Evolutionary conservation across 1,140 invertebrate genomes (phyloP).

Genomic region (Meloidogyne exigua): DNA sequence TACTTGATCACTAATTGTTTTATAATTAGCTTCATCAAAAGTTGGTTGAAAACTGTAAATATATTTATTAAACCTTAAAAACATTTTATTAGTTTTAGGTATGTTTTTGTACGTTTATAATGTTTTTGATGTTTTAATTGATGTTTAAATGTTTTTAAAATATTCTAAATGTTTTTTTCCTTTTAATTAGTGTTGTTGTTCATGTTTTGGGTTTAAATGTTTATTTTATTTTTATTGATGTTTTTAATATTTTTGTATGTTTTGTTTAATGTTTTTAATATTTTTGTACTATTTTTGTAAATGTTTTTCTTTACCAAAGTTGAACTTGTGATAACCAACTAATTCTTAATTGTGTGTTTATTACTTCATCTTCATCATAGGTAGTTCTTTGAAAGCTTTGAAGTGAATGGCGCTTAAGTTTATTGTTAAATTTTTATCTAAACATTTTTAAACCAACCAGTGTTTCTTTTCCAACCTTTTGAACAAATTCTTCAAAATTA

Average conservation of each 20-base stretch:
- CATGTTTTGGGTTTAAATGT: neutral
- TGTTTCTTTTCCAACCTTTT: conserved; percentile 53
- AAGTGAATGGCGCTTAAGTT: conserved; percentile 48
- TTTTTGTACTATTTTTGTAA: too few species aligned
- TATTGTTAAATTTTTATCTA: neutral
- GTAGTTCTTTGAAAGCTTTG: conserved; percentile 59
- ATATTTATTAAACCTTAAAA: neutral
- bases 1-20: conserved; percentile 57
- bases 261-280: neutral
- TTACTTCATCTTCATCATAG: conserved; percentile 56
- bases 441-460: neutral
- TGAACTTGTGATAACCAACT: conserved; percentile 63
- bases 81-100: too few species aligned
- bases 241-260: neutral
- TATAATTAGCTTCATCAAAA: conserved; percentile 55
- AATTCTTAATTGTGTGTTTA: conserved; percentile 52
- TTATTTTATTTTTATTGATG: neutral
- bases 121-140: neutral
- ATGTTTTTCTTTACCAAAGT: conserved; percentile 46
- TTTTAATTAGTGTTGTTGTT: neutral
- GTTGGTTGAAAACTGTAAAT: conserved; percentile 50
- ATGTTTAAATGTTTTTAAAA: neutral
- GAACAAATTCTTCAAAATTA: conserved; percentile 60
- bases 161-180: neutral
- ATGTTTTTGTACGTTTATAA: neutral